Base-by-base conservation (phyloP, 2,113 vertebrate species). In the Alethe diademata region DNA sequence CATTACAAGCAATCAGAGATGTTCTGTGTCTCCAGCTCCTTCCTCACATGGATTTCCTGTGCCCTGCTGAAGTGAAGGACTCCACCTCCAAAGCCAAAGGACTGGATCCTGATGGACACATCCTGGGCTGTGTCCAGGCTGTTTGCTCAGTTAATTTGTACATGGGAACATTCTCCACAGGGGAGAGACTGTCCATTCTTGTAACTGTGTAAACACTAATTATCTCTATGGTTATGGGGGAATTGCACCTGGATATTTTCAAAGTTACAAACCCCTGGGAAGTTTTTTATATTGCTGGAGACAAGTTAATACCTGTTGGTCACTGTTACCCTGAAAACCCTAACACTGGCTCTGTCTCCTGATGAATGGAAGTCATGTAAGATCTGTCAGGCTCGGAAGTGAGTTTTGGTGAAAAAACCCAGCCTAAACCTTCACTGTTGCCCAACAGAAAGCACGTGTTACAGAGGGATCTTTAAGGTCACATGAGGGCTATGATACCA, bases 371-470 rank as follows among this genome's bases (percentile, higher is more conserved):
- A 50, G 28, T 50, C 56, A 29, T 0, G 4, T 12, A 71, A 82
- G 25, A 19, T 26, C 40, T 78, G 31, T 28, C 6, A 5, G 38
- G 29, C 51, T 85, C 74, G 19, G 9, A 58, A 53, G 5, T 24
- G 86, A 73, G 29, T 11, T 42, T 3, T 76, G 45, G 42, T 1
- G 4, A 47, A 69, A 61, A 72, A 74, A 33, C 9, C 6, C 5
- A 35, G 18, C 47, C 40, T 47, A 47, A 83, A 20, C 38, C 25
- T 45, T 67, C 33, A 12, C 10, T 60, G 26, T 10, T 24, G 26
- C 14, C 38, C 66, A 23, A 4, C 0, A 72, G 43, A 53, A 70
- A 74, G 61, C 53, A 36, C 1, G 0, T 4, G 31, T 48, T 31
- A 36, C 85, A 62, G 56, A 48, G 17, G 74, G 38, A 56, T 0